These are phyloP conservation scores for Scomber scombrus DNA, from an alignment of 2,113 vertebrate genomes.

Conservation along the genomic window DNA sequence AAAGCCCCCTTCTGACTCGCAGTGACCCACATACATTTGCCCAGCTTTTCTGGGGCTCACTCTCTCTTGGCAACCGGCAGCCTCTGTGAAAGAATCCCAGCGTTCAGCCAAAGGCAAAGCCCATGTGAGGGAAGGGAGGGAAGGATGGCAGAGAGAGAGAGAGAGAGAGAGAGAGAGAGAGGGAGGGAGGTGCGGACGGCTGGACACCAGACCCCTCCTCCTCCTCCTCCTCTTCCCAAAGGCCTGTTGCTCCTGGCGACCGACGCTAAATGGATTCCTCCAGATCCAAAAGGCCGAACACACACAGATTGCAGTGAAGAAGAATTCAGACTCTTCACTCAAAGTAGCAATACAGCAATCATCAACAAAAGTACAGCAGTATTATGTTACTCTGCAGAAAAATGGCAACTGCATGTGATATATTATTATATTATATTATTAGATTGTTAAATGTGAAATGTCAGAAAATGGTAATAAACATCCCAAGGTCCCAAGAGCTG, in stretches of 20 bases:
- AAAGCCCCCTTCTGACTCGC: constrained; percentile 83
- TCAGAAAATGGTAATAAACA: too few species aligned
- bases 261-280: constrained; percentile 71
- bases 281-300: constrained; percentile 48
- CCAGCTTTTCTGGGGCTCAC: constrained; percentile 78
- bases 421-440: too few species aligned
- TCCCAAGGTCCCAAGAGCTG: too few species aligned
- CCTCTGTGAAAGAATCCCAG: constrained; percentile 86
- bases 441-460: too few species aligned
- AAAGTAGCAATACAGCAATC: not conserved
- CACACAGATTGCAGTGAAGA: constrained; percentile 15
- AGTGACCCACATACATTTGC: constrained; percentile 83
- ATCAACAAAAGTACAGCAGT: too few species aligned
- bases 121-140: constrained; percentile 54
- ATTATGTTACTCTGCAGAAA: too few species aligned
- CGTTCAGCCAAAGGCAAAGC: constrained; percentile 86
- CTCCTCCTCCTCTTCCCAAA: constrained; percentile 49
- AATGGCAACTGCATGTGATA: too few species aligned
- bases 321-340: not conserved
- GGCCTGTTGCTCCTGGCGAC: constrained; percentile 78
- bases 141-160: constrained; percentile 38
- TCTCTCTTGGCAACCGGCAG: constrained; percentile 85
- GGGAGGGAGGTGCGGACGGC: constrained; percentile 58
- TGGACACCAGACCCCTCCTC: constrained; percentile 65
- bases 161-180: not conserved